Evolutionary conservation across 1,140 invertebrate genomes (phyloP).

Genomic region (Ctenoplectra terminalis): DNA sequence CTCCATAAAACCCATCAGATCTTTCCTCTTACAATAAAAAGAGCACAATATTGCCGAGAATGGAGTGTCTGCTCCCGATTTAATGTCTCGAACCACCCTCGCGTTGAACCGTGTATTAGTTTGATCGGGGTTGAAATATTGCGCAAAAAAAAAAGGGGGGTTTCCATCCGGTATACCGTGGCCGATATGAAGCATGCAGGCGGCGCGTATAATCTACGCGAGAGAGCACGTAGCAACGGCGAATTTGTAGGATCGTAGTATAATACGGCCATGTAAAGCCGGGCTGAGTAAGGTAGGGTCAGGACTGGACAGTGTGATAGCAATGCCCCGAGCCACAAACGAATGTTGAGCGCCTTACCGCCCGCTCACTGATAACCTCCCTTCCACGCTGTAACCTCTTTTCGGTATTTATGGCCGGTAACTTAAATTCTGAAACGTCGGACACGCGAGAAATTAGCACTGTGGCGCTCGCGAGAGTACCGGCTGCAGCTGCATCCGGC

Average conservation of each 20-base stretch:
- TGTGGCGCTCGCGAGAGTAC: too few relatives aligned
- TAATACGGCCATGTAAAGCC: constrained; percentile 48
- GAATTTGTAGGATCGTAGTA: constrained; percentile 53
- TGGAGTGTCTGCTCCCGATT: background rate
- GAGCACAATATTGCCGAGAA: too few relatives aligned
- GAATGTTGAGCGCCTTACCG: constrained; percentile 77
- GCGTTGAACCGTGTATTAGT: background rate
- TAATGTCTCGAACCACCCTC: background rate
- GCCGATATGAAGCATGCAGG: constrained; percentile 47
- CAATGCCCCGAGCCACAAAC: constrained; percentile 68
- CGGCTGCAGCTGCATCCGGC: background rate
- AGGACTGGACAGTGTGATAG: constrained; percentile 77
- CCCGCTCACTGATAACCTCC: constrained; percentile 74
- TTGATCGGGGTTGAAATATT: constrained; percentile 22
- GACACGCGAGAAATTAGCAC: constrained; percentile 68
- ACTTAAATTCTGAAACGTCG: constrained; percentile 73
- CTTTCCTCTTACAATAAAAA: too few relatives aligned
- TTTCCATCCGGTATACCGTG: background rate
- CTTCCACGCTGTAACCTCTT: constrained; percentile 62
- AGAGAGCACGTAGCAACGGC: constrained; percentile 48
- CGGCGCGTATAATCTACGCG: constrained; percentile 58
- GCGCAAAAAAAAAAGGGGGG: background rate
- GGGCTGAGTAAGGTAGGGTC: constrained; percentile 66
- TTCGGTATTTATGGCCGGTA: constrained; percentile 77
- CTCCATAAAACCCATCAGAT: too few relatives aligned